These are phyloP conservation scores for Micrasema longulum DNA, from an alignment of 1,140 invertebrate species.

Conservation along the genomic window DNA sequence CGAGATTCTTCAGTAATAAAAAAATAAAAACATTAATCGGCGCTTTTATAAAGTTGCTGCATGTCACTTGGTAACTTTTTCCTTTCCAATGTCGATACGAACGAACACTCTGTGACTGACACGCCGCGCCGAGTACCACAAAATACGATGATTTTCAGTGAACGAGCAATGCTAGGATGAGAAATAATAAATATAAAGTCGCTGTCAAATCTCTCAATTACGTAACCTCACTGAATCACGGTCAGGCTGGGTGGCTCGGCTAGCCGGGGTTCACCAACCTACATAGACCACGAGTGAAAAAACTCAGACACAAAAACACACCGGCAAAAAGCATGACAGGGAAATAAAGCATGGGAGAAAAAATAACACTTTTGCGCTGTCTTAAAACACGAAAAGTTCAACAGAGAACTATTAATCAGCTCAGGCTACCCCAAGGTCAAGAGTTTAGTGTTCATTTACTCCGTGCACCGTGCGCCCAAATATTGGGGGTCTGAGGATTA, in stretches of 20 bases:
- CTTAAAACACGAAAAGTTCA: background rate
- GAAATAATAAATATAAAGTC: background rate
- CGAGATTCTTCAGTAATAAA: slow-evolving; percentile 3
- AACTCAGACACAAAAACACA: slow-evolving; percentile 17
- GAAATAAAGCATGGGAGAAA: slow-evolving; percentile 21
- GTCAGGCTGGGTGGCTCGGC: too few species aligned
- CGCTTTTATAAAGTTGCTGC: background rate
- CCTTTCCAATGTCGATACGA: background rate
- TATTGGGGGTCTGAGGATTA: background rate
- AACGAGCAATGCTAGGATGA: background rate
- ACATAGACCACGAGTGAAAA: slow-evolving; percentile 1
- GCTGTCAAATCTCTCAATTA: background rate
- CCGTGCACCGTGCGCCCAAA: background rate
- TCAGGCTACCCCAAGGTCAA: background rate
- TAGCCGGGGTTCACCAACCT: slow-evolving; percentile 20
- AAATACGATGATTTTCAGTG: background rate
- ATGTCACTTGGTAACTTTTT: too few species aligned
- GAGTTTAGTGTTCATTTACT: slow-evolving; percentile 3
- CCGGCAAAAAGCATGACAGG: slow-evolving; percentile 14
- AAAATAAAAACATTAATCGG: background rate
- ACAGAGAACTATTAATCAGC: slow-evolving; percentile 17
- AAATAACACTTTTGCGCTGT: slow-evolving; percentile 9
- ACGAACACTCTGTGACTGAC: background rate
- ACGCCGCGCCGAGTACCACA: background rate
- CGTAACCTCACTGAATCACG: slow-evolving; percentile 16